Base-by-base conservation (phyloP, 1,140 invertebrate genomes). In the Drosophila yakuba region DNA sequence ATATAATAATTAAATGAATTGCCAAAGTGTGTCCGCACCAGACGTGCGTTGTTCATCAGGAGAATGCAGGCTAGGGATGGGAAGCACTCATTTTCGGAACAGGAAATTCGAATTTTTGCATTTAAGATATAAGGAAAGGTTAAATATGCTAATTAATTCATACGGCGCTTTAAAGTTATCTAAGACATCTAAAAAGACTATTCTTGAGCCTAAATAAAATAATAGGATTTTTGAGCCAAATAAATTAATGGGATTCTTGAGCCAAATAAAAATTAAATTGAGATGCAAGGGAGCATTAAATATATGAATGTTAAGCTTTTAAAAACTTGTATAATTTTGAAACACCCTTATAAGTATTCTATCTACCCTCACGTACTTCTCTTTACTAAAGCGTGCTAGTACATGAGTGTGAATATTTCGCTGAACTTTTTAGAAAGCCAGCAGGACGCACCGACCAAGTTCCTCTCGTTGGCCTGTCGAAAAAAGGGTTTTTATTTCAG, bases 1-100 rank as follows among this genome's bases (percentile, higher is more conserved):
- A 88, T 80, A 88, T 88, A 88, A 88, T 88, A 88, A 88, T 88
- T 88, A 88, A 88, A 88, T 61, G 83, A 88, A 88, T 88, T 88
- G 83, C 80, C 80, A 89, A 88, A 88, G 83, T 88, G 83, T 88
- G 83, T 88, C 84, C 80, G 79, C 64, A 77, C 72, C 80, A 86
- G 75, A 82, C 83, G 82, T 77, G 69, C 74, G 64, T 78, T 61
- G 74, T 72, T 88, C 78, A 74, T 78, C 82, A 86, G 64, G 39
- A 58, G 36, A 7, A 44, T 43, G 45, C 43, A 71, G 20, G 23
- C 32, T 74, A 74, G 72, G 58, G 72, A 74, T 74, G 72, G 71
- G 51, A 63, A 47, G 36, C 14, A 17, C 39, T 36, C 20, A 12
- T 36, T 74, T 63, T 74, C 10, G 41, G 47, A 41, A 36, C n/a